Evolutionary conservation across 2,888 invertebrate species (phyloP).

Genomic region (Volucella inflata): DNA sequence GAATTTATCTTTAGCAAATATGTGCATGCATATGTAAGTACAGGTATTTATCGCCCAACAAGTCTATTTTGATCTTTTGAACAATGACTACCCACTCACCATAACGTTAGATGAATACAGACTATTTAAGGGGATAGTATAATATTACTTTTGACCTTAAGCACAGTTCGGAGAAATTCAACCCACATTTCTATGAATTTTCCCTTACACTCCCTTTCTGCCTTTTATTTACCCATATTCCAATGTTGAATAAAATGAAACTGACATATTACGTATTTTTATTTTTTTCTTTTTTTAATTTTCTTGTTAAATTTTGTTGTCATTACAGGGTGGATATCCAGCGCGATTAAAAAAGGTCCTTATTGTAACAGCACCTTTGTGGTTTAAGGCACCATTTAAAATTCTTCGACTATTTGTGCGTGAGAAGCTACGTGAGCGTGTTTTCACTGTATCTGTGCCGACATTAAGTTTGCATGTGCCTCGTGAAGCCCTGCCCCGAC

Average conservation of each 20-base stretch:
- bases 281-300: constrained; percentile 77
- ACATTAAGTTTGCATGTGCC: constrained; percentile 96
- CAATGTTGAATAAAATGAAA: not conserved
- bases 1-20: constrained; percentile 16
- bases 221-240: not conserved
- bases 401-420: constrained; percentile 96
- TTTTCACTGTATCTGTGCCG: constrained; percentile 96
- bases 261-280: constrained; percentile 3
- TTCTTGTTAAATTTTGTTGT: too few relatives aligned
- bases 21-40: not conserved
- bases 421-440: constrained; percentile 97
- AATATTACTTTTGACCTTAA: constrained; percentile 4
- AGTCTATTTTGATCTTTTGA: too few relatives aligned
- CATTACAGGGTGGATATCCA: constrained; percentile 95
- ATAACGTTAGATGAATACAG: not conserved
- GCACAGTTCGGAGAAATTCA: not conserved
- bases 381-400: constrained; percentile 99
- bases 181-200: not conserved
- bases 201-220: not conserved
- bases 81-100: not conserved
- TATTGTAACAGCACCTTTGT: constrained; percentile 98
- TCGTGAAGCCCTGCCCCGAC: constrained; percentile 92
- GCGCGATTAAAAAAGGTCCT: constrained; percentile 98
- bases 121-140: not conserved
- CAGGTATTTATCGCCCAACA: not conserved